Evolutionary conservation across 2,113 vertebrate species (phyloP), one percentile per base, ranked within the genome.

Genomic region (Rhizomys pruinosus): DNA sequence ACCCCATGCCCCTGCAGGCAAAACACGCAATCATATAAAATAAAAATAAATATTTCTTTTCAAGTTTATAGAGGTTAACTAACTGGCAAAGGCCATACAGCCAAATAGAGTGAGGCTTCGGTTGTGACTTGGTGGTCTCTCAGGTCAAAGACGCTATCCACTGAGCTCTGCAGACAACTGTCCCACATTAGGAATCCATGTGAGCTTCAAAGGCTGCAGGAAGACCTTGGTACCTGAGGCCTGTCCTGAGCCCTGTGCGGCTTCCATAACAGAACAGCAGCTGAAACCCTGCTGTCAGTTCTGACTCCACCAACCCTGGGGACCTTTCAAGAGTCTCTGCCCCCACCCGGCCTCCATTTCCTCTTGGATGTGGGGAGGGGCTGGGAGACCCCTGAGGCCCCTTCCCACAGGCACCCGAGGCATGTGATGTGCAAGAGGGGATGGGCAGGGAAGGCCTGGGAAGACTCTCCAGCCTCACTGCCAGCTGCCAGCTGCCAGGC

Each of bases 21-120:
- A 52, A 52, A 52, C 47, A 52, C 47, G 6, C 47, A 52, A 7
- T 7, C 47, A 52, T 11, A 52, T 52, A 52, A 52, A 52, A 52
- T 52, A 7, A 52, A 52, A 52, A 52, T 52, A 52, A 52, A 52
- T 52, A 52, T 52, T 12, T 82, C 32, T 27, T 39, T 13, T 61
- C 17, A 66, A 88, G 22, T 16, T 47, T 44, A 25, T 47, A 61
- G 39, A 64, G 32, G 42, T 11, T 87, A 55, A 59, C 4, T 73
- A 39, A 29, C 61, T 73, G 61, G 27, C 86, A 47, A 57, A 73
- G n/a, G 64, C 37, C 78, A 78, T 27, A 66, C 1, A 10, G 44
- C 37, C 57, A 6, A 76, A 22, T 2, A 0, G 10, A 25, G 5
- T 42, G 37, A 44, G 16, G 17, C 9, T n/a, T 90, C 2, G 0